These are phyloP conservation scores for Drosophila guanche DNA, from an alignment of 1,140 invertebrate genomes.

Conservation along the genomic window DNA sequence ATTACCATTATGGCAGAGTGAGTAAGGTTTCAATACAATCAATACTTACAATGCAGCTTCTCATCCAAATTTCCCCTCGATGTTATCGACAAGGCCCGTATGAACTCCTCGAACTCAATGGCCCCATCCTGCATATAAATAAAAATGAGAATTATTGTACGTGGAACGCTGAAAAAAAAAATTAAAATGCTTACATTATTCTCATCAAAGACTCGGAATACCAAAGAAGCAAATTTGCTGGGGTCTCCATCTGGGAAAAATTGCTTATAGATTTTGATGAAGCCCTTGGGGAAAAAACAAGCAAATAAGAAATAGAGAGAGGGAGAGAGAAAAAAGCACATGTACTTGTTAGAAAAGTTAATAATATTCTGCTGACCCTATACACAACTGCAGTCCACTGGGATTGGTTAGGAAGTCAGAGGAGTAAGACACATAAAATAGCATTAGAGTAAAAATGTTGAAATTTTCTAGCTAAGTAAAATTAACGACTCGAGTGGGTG, in stretches of 20 bases:
- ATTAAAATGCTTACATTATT: constrained; percentile 93
- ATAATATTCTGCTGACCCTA: constrained; percentile 14
- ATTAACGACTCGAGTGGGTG: constrained; percentile 33
- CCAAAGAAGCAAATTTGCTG: constrained; percentile 97
- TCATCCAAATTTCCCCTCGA: constrained; percentile 97
- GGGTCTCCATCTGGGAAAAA: constrained; percentile 99
- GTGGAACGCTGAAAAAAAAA: no score
- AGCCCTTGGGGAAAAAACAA: constrained; percentile 90
- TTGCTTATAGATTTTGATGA: constrained; percentile 99
- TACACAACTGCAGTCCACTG: background rate
- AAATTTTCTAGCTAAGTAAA: constrained; percentile 43
- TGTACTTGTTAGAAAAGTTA: constrained; percentile 6
- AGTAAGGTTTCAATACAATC: background rate
- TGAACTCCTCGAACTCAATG: constrained; percentile 99
- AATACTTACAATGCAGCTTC: constrained; percentile 95
- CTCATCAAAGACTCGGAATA: constrained; percentile 99
- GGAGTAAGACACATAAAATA: constrained; percentile 51
- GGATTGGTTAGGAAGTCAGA: constrained; percentile 21
- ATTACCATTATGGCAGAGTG: background rate
- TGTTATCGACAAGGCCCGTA: constrained; percentile 96
- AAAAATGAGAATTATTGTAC: background rate
- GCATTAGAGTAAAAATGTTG: constrained; percentile 40
- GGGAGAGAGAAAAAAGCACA: constrained; percentile 1
- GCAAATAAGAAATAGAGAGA: constrained; percentile 8
- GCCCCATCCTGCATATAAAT: constrained; percentile 91